Evolutionary conservation across 2,113 vertebrate genomes (phyloP), one percentile per base, ranked within the genome.

Genomic region (Xyliphius kryptos): DNA sequence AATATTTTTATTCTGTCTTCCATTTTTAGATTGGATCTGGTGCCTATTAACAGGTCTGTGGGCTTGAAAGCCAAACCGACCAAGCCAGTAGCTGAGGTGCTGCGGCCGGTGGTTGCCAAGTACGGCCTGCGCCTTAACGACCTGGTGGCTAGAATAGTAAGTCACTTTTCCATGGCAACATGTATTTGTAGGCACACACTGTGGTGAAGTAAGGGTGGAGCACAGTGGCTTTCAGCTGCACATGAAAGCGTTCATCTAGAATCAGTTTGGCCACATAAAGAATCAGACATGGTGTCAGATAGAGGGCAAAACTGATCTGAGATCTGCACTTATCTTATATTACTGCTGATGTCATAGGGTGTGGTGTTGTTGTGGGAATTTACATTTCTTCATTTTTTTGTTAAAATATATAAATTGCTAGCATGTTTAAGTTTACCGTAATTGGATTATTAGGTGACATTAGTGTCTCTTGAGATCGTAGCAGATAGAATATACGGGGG

Each of bases 41-140:
- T 99, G 44, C 96, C 96, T 7, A 99, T 99, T 80, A 98, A 98
- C 77, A 90, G 95, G 61, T 99, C 96, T 0, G 95, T 99, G 78
- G 95, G 96, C n/a, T 85, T 99, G 70, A 98, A 98, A 83, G 96
- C 96, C 44, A 99, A 98, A 75, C 95, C 96, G 32, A 98, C 92
- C 59, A 99, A 99, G 71, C 93, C 96, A 0, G 95, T 99, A 61
- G 92, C 94, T 0, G 96, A 99, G 73, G 96, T 99, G 69, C 83
- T 99, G 67, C 89, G 94, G 59, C 96, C 96, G 0, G 94, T 99
- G 63, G 94, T 97, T 55, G 92, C 96, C 73, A 99, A 97, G 80
- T 99, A 99, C 1, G 95, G 94, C 71, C 89, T 99, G 79, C 91
- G 91, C 77, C 91, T 99, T 75, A 81, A 79, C 17, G 89, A 95